A percentile compares a stretch with the other conserved stretches of the same genome.
phyloP scores from a whole-genome alignment of 53 echinoderm and acorn worm species.

The Luidia sarsii region DNA sequence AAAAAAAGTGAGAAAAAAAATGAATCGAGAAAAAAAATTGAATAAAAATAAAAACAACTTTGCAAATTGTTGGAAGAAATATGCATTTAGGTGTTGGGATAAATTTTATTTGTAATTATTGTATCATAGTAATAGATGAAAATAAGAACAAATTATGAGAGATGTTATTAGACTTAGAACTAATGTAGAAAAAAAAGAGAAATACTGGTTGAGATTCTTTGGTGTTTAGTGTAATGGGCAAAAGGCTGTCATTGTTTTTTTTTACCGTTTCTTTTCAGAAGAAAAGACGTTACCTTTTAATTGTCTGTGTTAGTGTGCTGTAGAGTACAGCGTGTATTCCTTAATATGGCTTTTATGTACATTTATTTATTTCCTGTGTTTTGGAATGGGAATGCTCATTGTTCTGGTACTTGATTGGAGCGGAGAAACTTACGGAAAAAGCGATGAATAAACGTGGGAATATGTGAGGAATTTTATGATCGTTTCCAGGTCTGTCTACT shows the following conservation, averaged over 20 bases:
- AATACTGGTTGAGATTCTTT: conserved; percentile 1
- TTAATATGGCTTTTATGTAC: conserved; percentile 10
- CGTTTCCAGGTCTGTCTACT: too few species aligned
- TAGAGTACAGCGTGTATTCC: conserved; percentile 29
- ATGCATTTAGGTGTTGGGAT: conserved; percentile 47
- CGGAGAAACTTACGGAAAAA: conserved; percentile 30
- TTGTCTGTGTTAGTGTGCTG: conserved; percentile 44
- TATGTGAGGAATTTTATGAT: conserved; percentile 49
- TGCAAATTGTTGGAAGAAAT: conserved; percentile 50
- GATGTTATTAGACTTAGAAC: conserved; percentile 30
- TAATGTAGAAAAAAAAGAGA: not conserved
- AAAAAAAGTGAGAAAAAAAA: too few species aligned
- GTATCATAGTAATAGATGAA: conserved; percentile 53
- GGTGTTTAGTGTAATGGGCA: not conserved
- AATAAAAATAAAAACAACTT: not conserved
- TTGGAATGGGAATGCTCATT: conserved; percentile 30
- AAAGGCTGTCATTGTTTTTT: not conserved
- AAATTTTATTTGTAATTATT: conserved; percentile 54
- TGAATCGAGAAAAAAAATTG: too few species aligned
- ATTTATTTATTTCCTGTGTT: conserved; percentile 48
- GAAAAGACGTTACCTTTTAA: not conserved
- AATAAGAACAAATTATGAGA: conserved; percentile 55
- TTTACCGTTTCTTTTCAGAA: not conserved
- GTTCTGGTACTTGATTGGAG: conserved; percentile 24
- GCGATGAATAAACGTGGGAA: conserved; percentile 54